A percentile compares a stretch with the other conserved stretches of the same genome.
Evolutionary conservation across 2,113 vertebrate species (phyloP).

Genomic region (Dasyornis broadbenti): DNA sequence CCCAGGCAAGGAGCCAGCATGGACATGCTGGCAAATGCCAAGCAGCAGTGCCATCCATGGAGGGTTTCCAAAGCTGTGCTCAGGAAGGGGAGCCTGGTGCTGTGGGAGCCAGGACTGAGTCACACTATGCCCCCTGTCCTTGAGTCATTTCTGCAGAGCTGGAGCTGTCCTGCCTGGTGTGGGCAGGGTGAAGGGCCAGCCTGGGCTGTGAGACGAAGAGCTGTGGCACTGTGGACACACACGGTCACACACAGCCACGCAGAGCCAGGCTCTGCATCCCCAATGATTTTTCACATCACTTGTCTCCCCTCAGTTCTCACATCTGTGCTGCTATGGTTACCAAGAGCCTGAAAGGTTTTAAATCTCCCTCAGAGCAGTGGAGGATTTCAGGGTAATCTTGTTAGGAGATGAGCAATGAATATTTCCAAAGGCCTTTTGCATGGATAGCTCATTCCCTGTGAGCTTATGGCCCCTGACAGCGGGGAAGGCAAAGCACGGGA

Average conservation of each 20-base stretch:
- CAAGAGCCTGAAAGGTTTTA: constrained; percentile 34
- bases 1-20: neutral
- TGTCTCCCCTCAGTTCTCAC: constrained; percentile 21
- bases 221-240: neutral
- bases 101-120: neutral
- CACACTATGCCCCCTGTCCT: accelerated
- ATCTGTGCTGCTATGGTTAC: constrained; percentile 64
- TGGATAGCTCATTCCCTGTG: neutral
- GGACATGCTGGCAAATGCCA: accelerated
- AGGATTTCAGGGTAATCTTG: constrained; percentile 63
- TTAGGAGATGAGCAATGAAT: constrained; percentile 67
- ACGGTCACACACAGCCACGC: neutral
- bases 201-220: neutral
- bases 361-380: constrained; percentile 49
- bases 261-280: neutral
- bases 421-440: constrained; percentile 61
- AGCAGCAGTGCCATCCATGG: accelerated
- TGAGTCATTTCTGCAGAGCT: neutral
- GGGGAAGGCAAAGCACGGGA: neutral
- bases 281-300: constrained; percentile 21
- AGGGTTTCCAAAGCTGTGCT: too few species aligned
- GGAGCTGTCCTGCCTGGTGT: neutral
- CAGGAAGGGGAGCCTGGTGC: neutral
- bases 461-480: constrained; percentile 24
- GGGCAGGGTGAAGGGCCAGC: neutral